Percentiles rank a stretch among this genome's conserved stretches.
These are phyloP conservation scores for Gymnogyps californianus DNA, from an alignment of 2,113 vertebrate species.

Conservation along the genomic window DNA sequence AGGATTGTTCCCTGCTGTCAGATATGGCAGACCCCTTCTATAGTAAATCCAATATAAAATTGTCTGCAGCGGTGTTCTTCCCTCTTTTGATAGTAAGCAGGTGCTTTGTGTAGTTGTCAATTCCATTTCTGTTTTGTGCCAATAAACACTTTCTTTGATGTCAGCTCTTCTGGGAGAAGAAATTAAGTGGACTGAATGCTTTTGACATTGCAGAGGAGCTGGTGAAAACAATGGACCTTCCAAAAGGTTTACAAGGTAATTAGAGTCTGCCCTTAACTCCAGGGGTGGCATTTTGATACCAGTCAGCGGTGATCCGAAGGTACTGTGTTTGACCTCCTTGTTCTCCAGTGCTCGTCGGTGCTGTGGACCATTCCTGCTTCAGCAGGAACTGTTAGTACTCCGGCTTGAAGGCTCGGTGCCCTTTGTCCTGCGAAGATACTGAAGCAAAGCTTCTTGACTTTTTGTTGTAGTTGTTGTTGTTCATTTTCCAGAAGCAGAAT, in stretches of 20 bases:
- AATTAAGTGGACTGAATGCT: slow-evolving; percentile 91
- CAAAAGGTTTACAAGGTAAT: slow-evolving; percentile 94
- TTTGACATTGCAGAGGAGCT: slow-evolving; percentile 97
- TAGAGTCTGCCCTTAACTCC: neutral
- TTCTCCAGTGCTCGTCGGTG: neutral
- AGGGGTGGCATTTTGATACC: neutral
- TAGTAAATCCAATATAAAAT: neutral
- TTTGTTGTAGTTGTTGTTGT: neutral
- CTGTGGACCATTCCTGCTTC: neutral
- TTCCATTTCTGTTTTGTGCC: neutral
- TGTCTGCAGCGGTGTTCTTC: neutral
- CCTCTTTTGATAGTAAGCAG: neutral
- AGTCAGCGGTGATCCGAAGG: neutral
- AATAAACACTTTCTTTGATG: neutral
- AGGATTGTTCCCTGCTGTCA: neutral
- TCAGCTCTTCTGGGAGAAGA: slow-evolving; percentile 99
- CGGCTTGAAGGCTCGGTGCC: neutral
- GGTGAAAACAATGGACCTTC: slow-evolving; percentile 97
- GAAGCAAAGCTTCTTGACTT: neutral
- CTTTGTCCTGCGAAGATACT: neutral
- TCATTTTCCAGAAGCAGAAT: neutral
- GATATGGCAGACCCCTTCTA: neutral
- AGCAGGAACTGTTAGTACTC: neutral
- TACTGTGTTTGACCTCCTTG: neutral
- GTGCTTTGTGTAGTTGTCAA: neutral